phyloP scores from a whole-genome alignment of 2,797 vertebrate genomes.

The Coregonus sp. region DNA sequence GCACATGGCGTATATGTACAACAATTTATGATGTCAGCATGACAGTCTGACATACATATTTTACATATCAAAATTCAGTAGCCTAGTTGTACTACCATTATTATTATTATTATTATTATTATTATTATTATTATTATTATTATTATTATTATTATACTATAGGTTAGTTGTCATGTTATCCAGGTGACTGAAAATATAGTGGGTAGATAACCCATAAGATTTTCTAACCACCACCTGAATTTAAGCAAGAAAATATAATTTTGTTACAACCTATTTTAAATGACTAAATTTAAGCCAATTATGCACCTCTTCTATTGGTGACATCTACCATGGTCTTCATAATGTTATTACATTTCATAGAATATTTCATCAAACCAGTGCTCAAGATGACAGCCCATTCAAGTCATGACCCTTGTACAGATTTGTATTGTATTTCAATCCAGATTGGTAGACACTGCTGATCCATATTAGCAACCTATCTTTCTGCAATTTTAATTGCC shows the following conservation, averaged over 20 bases:
- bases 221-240: not conserved
- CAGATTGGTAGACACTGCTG: constrained; percentile 59
- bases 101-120: no score
- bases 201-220: not conserved
- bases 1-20: not conserved
- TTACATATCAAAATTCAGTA: not conserved
- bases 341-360: not conserved
- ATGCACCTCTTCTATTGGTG: not conserved
- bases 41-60: not conserved
- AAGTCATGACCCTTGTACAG: constrained; percentile 5
- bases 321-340: not conserved
- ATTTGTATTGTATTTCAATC: constrained; percentile 43
- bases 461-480: constrained; percentile 66
- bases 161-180: not conserved
- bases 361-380: not conserved
- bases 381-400: not conserved
- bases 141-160: not conserved
- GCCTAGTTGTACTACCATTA: not conserved
- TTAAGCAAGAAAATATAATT: not conserved
- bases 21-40: not conserved
- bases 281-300: not conserved
- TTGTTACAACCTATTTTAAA: not conserved
- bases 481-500: constrained; percentile 69
- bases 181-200: not conserved
- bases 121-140: no score